Evolutionary conservation across 1,140 invertebrate species (phyloP).

Genomic region (Spodoptera frugiperda): DNA sequence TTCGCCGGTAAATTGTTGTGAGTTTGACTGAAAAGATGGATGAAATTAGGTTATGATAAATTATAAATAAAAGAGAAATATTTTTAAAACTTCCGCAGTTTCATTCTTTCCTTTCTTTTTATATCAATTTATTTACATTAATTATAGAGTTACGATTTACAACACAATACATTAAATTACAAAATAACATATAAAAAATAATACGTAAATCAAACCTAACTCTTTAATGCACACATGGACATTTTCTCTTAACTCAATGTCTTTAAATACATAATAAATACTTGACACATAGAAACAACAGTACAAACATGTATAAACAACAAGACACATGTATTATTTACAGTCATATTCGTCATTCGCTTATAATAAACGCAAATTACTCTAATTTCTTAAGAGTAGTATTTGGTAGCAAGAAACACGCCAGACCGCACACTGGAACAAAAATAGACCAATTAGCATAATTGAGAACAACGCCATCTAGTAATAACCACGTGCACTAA

Average conservation of each 20-base stretch:
- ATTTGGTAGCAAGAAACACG: conserved; percentile 77
- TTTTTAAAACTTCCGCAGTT: conserved; percentile 75
- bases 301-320: neutral
- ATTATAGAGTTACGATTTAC: neutral
- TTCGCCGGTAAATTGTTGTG: conserved; percentile 70
- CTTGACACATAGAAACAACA: neutral
- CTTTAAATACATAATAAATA: conserved; percentile 7
- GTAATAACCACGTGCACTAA: neutral
- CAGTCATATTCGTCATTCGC: neutral
- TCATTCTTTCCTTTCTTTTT: conserved; percentile 55
- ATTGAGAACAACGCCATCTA: conserved; percentile 33
- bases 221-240: no score
- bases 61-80: conserved; percentile 84
- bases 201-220: no score
- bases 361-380: conserved; percentile 54
- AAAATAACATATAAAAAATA: neutral
- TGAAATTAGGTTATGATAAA: conserved; percentile 81
- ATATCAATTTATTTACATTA: conserved; percentile 21
- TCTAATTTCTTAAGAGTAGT: conserved; percentile 82
- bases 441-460: conserved; percentile 38
- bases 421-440: conserved; percentile 76
- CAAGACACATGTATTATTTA: conserved; percentile 2
- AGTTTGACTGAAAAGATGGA: conserved; percentile 69
- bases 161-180: neutral
- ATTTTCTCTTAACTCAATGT: no score